A percentile compares a stretch with the other conserved stretches of the same genome.
These are phyloP conservation scores for Hestina assimilis DNA, from an alignment of 1,140 invertebrate species.

Conservation along the genomic window DNA sequence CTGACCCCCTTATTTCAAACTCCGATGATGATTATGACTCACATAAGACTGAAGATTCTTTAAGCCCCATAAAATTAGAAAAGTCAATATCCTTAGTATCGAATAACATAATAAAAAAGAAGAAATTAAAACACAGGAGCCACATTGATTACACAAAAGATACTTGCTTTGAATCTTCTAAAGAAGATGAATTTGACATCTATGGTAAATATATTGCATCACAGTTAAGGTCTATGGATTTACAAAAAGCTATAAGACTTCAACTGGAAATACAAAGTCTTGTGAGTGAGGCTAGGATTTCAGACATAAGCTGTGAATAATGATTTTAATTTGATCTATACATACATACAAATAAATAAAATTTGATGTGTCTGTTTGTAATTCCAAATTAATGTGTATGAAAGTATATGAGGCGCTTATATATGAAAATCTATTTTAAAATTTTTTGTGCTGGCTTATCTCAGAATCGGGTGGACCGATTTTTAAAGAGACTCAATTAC, in stretches of 20 bases:
- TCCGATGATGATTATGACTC: conserved; percentile 53
- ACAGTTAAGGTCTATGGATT: conserved; percentile 55
- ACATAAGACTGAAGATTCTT: conserved; percentile 32
- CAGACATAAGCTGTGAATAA: conserved; percentile 35
- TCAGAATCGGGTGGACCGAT: no score
- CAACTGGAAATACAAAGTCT: conserved; percentile 60
- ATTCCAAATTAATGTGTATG: no score
- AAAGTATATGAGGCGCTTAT: no score
- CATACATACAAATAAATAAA: neutral
- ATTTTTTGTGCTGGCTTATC: no score
- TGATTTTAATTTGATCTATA: neutral
- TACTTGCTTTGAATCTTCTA: conserved; percentile 14
- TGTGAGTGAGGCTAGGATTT: conserved; percentile 54
- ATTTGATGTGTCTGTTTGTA: no score
- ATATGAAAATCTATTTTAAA: no score
- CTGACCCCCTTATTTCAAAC: conserved; percentile 47
- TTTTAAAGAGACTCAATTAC: no score
- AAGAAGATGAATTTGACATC: conserved; percentile 69
- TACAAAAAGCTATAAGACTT: conserved; percentile 49
- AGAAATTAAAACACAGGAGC: conserved; percentile 49
- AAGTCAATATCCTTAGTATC: conserved; percentile 22
- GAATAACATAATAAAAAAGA: conserved; percentile 51
- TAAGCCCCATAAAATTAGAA: conserved; percentile 33
- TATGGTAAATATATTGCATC: conserved; percentile 62
- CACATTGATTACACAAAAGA: conserved; percentile 19